Evolutionary conservation across 2,797 vertebrate species (phyloP), one percentile per base, ranked within the genome.

Genomic region (Scleropages formosus): DNA sequence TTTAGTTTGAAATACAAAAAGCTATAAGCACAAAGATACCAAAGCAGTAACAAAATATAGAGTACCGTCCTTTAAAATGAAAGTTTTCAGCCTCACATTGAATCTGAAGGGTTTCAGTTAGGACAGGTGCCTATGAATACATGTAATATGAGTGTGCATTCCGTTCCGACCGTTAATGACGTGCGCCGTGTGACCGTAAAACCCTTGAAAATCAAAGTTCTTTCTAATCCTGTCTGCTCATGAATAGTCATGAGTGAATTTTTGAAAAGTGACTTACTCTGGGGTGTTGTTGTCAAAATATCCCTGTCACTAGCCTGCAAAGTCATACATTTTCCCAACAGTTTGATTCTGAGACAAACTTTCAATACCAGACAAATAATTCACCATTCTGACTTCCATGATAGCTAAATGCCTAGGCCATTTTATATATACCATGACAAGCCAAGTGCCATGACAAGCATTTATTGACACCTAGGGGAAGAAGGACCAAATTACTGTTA

Each of bases 1-100:
- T 49, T 74, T 60, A 49, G 59, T 62, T 44, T 62, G n/a, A 72
- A 74, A 53, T 51, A 51, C n/a, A 63, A 63, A 47, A 51, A 16
- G 13, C 58, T 15, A 58, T 61, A 46, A 26, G 49, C 53, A 20
- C 16, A 74, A 7, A 70, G 20, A 51, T 53, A 53, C 22, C 49
- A 8, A 72, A 31, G 18, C 16, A n/a, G 16, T 72, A 12, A 59
- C 24, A 31, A 72, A 72, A 72, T 44, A 24, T 0, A 10, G 12
- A 26, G 49, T 53, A 26, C 8, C 22, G 16, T 27, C 26, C 69
- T 71, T 71, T 31, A 72, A 72, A 58, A 72, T 39, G 8, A 72
- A 58, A 61, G 18, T n/a, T 61, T n/a, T 61, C 1, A 20, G n/a
- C 18, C 59, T 22, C 20, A n/a, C 10, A 61, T 22, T 61, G 20